Conservation (phyloP, 2,113 vertebrate species). For the Thymallus thymallus region DNA sequence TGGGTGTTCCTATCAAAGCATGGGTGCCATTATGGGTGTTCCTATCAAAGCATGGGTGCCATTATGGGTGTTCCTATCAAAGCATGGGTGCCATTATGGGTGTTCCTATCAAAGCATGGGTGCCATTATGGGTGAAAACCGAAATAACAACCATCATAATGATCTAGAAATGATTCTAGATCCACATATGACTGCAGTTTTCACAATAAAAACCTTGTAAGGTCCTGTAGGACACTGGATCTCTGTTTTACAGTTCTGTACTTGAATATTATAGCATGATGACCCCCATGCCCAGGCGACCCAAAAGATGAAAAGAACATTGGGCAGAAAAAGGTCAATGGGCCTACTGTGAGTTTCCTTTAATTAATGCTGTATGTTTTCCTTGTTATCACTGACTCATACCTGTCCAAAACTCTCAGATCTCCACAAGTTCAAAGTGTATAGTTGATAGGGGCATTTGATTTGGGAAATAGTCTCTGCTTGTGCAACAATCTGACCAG, state of each 20-base stretch:
- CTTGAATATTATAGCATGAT: slow-evolving; percentile 57
- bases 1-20: background rate
- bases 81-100: background rate
- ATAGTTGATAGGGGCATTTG: no score
- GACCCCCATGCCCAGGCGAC: slow-evolving; percentile 34
- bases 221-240: background rate
- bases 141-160: no score
- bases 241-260: slow-evolving; percentile 2
- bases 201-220: background rate
- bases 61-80: background rate
- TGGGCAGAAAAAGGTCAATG: slow-evolving; percentile 67
- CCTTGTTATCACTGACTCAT: no score
- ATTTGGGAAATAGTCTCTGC: no score
- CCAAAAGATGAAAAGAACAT: slow-evolving; percentile 65
- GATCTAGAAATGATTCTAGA: no score
- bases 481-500: no score
- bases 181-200: background rate
- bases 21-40: background rate
- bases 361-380: background rate
- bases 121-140: no score
- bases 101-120: background rate
- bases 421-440: no score
- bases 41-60: background rate
- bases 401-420: no score
- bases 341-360: background rate